These are phyloP conservation scores for Brachypterus glaber DNA, from an alignment of 2,888 invertebrate genomes.

Conservation along the genomic window DNA sequence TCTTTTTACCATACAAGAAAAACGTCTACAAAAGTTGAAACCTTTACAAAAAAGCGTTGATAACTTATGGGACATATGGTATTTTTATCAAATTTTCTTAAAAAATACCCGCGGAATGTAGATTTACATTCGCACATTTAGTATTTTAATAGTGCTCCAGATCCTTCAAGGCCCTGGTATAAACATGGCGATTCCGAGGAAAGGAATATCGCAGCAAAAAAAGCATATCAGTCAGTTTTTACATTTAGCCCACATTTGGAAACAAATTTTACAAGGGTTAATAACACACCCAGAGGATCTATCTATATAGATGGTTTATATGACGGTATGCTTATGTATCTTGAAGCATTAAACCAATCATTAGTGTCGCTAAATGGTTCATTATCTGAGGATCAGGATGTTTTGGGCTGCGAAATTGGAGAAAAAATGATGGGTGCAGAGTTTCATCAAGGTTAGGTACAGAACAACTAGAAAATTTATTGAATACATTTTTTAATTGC, in stretches of 20 bases:
- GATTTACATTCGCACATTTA: not conserved
- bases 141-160: slow-evolving; percentile 27
- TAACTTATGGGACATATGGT: too few relatives aligned
- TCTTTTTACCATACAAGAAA: too few relatives aligned
- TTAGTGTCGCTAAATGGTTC: slow-evolving; percentile 41
- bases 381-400: slow-evolving; percentile 36
- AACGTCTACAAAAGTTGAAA: too few relatives aligned
- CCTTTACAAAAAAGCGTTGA: too few relatives aligned
- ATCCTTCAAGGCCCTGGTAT: slow-evolving; percentile 73
- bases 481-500: too few relatives aligned
- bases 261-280: slow-evolving; percentile 61
- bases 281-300: slow-evolving; percentile 51
- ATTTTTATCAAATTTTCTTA: too few relatives aligned
- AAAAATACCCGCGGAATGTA: too few relatives aligned
- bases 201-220: slow-evolving; percentile 72
- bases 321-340: slow-evolving; percentile 91
- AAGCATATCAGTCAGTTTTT: slow-evolving; percentile 78
- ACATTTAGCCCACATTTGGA: slow-evolving; percentile 75
- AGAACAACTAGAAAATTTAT: too few relatives aligned
- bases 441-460: too few relatives aligned
- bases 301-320: slow-evolving; percentile 64
- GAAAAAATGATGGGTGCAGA: slow-evolving; percentile 77
- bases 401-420: slow-evolving; percentile 79
- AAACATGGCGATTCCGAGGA: slow-evolving; percentile 67
- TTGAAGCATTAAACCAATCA: slow-evolving; percentile 83